Percentiles rank a stretch among this genome's conserved stretches.
Conservation (phyloP, 2,797 vertebrate genomes). For the Galagoides demidoff region DNA sequence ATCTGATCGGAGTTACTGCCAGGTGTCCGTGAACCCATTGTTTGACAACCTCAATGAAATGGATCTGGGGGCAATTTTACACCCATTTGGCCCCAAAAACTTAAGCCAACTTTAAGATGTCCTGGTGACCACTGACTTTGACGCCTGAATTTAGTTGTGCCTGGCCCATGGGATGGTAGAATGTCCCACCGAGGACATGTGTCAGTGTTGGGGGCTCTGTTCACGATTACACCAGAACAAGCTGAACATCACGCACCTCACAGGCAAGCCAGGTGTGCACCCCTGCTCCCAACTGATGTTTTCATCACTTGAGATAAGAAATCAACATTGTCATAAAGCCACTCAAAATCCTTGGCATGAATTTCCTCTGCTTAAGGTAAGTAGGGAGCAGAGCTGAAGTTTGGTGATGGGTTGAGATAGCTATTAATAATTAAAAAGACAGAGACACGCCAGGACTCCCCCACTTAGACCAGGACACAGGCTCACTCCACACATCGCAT, state of each 20-base stretch:
- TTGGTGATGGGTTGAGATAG: background rate
- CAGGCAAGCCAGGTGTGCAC: accelerated
- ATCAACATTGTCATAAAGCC: background rate
- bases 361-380: background rate
- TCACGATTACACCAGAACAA: background rate
- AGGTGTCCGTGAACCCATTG: background rate
- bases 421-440: background rate
- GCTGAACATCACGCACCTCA: no score
- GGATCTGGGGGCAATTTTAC: background rate
- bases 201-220: background rate
- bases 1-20: background rate
- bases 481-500: accelerated
- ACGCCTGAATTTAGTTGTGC: background rate
- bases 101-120: background rate
- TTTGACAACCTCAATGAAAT: background rate
- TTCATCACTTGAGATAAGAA: background rate
- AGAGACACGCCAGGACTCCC: accelerated
- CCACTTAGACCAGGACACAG: background rate
- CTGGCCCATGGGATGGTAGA: background rate
- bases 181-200: background rate
- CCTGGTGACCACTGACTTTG: background rate
- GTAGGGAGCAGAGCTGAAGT: background rate
- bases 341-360: background rate
- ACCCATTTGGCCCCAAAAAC: background rate
- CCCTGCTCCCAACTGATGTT: background rate